A percentile compares a stretch with the other conserved stretches of the same genome.
Conservation (phyloP, 2,113 vertebrate genomes). For the Hemiprocne comata region DNA sequence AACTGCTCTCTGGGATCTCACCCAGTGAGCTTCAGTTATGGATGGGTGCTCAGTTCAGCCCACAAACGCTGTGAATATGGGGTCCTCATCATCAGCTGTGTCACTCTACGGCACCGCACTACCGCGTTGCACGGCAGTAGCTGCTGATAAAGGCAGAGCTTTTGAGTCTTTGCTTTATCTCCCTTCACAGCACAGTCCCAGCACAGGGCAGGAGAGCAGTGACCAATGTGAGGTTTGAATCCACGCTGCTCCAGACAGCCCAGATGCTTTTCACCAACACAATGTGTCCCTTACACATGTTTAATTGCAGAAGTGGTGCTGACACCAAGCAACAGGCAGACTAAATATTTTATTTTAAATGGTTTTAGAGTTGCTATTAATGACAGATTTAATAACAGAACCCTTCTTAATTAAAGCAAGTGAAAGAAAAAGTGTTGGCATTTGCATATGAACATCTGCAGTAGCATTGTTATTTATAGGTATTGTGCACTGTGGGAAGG, state of each 20-base stretch:
- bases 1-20: background rate
- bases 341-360: slow-evolving; percentile 45
- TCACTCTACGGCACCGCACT: background rate
- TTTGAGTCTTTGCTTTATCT: rapidly evolving
- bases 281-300: background rate
- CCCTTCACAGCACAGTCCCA: background rate
- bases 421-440: slow-evolving; percentile 56
- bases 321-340: background rate
- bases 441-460: slow-evolving; percentile 57
- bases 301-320: background rate
- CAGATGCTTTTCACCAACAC: background rate
- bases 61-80: background rate
- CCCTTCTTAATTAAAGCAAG: slow-evolving; percentile 60
- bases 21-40: background rate
- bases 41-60: background rate
- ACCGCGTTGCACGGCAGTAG: background rate
- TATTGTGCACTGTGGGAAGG: background rate
- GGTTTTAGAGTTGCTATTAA: background rate
- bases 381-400: slow-evolving; percentile 29
- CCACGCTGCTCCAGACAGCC: background rate
- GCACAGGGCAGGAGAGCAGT: background rate
- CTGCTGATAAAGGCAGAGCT: background rate
- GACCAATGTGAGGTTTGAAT: background rate
- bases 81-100: background rate
- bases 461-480: slow-evolving; percentile 11